phyloP scores from a whole-genome alignment of 2,797 vertebrate genomes.

The Myioborus melanocephalus region DNA sequence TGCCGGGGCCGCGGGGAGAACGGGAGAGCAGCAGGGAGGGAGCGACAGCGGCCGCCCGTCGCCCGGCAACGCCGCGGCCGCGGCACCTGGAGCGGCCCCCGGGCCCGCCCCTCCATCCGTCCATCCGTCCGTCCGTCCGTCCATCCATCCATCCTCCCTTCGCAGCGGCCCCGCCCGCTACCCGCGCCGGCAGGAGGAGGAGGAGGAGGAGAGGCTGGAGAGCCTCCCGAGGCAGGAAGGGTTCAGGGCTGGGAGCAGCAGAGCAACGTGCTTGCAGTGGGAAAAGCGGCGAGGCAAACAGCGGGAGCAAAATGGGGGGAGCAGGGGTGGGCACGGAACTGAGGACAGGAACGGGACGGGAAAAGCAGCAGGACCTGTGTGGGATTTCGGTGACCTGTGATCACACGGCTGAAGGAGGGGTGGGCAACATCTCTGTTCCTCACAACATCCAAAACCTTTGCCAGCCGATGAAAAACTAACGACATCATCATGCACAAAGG shows the following conservation, averaged over 20 bases:
- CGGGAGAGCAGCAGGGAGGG: rapidly evolving
- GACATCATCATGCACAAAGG: too few relatives aligned
- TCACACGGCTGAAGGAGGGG: not conserved
- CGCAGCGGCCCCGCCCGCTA: not conserved
- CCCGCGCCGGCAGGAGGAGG: not conserved
- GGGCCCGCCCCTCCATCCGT: not conserved
- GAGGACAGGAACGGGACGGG: not conserved
- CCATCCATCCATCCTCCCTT: not conserved
- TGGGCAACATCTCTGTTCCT: not conserved
- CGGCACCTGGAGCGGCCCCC: not conserved
- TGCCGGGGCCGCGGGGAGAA: not conserved
- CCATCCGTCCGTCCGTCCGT: not conserved
- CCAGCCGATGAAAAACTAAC: not conserved
- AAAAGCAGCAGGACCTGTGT: not conserved
- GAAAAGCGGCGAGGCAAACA: rapidly evolving
- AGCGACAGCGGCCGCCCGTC: not conserved
- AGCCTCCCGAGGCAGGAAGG: rapidly evolving
- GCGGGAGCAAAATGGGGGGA: not conserved
- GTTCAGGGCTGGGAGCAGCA: rapidly evolving
- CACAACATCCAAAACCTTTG: not conserved
- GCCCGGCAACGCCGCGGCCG: not conserved
- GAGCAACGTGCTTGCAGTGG: rapidly evolving
- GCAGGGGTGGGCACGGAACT: rapidly evolving
- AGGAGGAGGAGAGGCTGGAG: rapidly evolving
- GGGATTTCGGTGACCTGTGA: not conserved